Evolutionary conservation across 2,113 vertebrate species (phyloP), one percentile per base, ranked within the genome.

Genomic region (Cisticola juncidis): DNA sequence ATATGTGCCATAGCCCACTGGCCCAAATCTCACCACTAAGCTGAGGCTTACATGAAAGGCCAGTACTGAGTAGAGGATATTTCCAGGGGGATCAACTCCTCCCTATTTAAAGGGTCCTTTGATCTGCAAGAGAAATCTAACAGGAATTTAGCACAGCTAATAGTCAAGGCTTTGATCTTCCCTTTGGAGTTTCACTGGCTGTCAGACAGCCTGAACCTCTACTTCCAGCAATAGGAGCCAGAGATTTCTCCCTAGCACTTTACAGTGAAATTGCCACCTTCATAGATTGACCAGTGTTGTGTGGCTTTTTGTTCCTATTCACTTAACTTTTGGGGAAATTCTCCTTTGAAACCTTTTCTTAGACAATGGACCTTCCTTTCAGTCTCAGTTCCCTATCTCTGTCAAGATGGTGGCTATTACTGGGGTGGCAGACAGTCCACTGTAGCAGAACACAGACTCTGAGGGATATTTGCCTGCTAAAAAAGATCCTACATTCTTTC

Each of bases 31-130:
- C 58, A 68, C 31, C n/a, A 6, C 44, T 65, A 48, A 72, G 23
- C 66, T 70, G 58, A 42, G 19, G 23, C 45, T 87, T 79, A 84
- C 57, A 38, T 26, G 48, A 85, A 89, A 92, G 77, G 76, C 54
- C 68, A 61, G 42, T 45, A 51, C n/a, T 3, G 40, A 88, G 71
- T 68, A 77, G 74, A 82, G 35, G 66, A 24, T 92, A 82, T 47
- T 94, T 96, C 71, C 64, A 83, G 61, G 48, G 40, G 53, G 81
- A 92, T 72, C 77, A 87, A n/a, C 78, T 94, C 81, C 89, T 85
- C 78, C 86, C 61, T 81, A 8, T 85, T 95, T 95, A 92, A 96
- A 81, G 58, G 11, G 35, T 53, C 36, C 70, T 96, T 95, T 95
- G 89, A 95, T 85, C 87, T 94, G 44, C 57, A 35, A 38, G 70